Evolutionary conservation across 2,888 invertebrate species (phyloP), one percentile per base, ranked within the genome.

Genomic region (Caenorhabditis plicata): DNA sequence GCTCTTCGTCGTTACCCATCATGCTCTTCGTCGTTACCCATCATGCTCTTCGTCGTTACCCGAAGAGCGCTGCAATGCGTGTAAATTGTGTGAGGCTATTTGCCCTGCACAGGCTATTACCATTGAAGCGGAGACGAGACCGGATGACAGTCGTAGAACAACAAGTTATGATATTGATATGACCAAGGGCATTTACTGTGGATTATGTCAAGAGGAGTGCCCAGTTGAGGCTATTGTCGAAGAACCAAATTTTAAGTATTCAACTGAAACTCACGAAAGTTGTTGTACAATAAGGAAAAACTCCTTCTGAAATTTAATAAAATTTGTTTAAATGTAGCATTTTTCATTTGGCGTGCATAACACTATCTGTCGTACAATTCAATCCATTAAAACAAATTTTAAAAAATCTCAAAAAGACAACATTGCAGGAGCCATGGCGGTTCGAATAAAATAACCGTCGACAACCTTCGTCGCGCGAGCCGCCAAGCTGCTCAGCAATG

Each of bases 131-230:
- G 96, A 98, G 82, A 91, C 93, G 78, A 87, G 98, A 63, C 88
- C 89, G 22, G 98, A 99, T 83, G 98, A 98, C 26, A 95, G 95
- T 38, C 86, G 98, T 58, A 86, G 98, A 75, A 99, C 98, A 3
- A 98, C 96, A 0, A 88, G 98, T 45, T 98, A 98, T 81, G 98
- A 99, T 83, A 99, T 99, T 80, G 98, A 99, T 82, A 99, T 99
- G 98, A 95, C 96, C 35, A 75, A 75, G 83, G 99, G 98, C 83
- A 99, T 99, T 83, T 99, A 95, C 82, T 99, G 98, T 82, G 98
- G 98, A 33, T 95, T 99, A 82, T 99, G 98, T 82, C 98, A 98
- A 85, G 95, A 96, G 83, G 95, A 94, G 0, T 96, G 94, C 80
- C 95, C 95, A 2, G 95, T 95, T 2, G 95, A 95, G 84, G 95